These are phyloP conservation scores for Tokudaia tokunoshimensis DNA, from an alignment of 2,797 vertebrate genomes.

Conservation along the genomic window DNA sequence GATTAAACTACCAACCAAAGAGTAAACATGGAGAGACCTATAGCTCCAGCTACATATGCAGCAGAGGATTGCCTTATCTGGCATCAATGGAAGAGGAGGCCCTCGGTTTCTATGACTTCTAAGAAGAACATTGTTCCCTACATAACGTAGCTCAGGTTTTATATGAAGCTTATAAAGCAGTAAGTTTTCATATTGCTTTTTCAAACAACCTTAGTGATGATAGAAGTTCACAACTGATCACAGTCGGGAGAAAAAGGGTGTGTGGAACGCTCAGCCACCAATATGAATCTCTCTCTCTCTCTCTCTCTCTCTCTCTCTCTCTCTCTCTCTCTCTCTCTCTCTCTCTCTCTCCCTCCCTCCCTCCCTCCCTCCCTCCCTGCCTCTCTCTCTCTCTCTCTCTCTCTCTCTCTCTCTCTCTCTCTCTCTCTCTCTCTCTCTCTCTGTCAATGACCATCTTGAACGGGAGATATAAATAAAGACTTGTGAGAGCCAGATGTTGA, in stretches of 20 bases:
- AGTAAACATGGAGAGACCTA: not conserved
- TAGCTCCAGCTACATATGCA: not conserved
- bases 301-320: too few species aligned
- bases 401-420: too few species aligned
- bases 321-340: too few species aligned
- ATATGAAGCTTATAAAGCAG: not conserved
- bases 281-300: not conserved
- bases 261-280: not conserved
- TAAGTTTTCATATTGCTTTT: not conserved
- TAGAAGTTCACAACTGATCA: not conserved
- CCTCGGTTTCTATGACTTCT: not conserved
- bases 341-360: too few species aligned
- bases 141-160: too few species aligned
- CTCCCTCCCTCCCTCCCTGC: too few species aligned
- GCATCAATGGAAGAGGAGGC: not conserved
- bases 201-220: not conserved
- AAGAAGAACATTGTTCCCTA: not conserved
- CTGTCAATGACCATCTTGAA: too few species aligned
- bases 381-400: too few species aligned
- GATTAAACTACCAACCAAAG: not conserved
- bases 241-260: not conserved
- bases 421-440: too few species aligned
- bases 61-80: not conserved
- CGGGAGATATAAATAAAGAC: accelerated
- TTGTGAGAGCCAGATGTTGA: not conserved